These are phyloP conservation scores for Zelostemma sp. DNA, from an alignment of 1,140 invertebrate species.

Conservation along the genomic window DNA sequence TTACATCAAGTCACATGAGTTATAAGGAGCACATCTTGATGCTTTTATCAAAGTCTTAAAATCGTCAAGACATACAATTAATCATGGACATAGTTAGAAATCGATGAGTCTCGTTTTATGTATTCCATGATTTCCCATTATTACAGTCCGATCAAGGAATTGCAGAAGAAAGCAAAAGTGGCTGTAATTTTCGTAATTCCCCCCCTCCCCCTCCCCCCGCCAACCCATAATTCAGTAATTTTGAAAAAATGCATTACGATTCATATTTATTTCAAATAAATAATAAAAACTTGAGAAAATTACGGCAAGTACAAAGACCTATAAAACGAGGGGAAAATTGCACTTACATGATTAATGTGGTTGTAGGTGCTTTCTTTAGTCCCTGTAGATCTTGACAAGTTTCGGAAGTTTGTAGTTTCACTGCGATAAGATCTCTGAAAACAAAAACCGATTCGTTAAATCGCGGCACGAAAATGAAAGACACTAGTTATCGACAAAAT, in stretches of 20 bases:
- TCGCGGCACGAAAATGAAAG: neutral
- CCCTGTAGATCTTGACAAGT: conserved; percentile 41
- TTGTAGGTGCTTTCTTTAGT: conserved; percentile 42
- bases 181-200: neutral
- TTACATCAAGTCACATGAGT: conserved; percentile 20
- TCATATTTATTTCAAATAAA: too few species aligned
- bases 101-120: neutral
- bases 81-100: too few species aligned
- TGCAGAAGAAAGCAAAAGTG: neutral
- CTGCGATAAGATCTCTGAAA: conserved; percentile 43
- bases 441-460: conserved; percentile 15
- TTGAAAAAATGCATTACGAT: too few species aligned
- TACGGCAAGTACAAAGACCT: neutral
- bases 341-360: conserved; percentile 57
- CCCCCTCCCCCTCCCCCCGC: too few species aligned
- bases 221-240: too few species aligned
- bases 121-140: neutral
- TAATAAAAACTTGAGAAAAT: neutral
- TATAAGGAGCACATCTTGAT: conserved; percentile 7
- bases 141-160: too few species aligned
- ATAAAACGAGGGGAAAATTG: too few species aligned
- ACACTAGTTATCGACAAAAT: too few species aligned
- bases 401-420: conserved; percentile 9
- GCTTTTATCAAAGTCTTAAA: too few species aligned
- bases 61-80: too few species aligned